phyloP scores from a whole-genome alignment of 2,113 vertebrate species.

The Ardeotis arabs region DNA sequence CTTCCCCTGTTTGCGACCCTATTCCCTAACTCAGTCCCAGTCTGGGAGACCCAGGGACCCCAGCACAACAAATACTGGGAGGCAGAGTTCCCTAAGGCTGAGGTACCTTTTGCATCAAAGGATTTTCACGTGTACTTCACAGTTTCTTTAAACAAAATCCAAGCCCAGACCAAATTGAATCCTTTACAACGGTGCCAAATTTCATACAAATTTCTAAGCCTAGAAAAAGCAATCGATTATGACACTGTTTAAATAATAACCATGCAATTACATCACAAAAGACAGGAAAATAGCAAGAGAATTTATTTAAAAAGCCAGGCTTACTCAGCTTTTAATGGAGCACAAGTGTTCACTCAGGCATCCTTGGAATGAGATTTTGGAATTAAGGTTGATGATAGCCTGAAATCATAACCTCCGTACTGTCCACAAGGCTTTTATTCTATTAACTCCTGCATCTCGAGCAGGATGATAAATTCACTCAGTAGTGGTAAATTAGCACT shows the following conservation, averaged over 20 bases:
- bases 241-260: background rate
- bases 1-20: background rate
- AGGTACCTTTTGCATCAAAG: background rate
- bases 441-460: conserved; percentile 13
- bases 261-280: background rate
- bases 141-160: background rate
- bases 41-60: background rate
- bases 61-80: background rate
- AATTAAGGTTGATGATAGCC: conserved; percentile 50
- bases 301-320: background rate
- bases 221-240: background rate
- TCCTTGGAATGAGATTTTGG: conserved; percentile 43
- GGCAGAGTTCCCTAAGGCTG: background rate
- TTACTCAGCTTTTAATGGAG: conserved; percentile 29
- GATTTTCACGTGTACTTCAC: background rate
- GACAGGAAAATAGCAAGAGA: background rate
- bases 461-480: conserved; percentile 43
- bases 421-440: conserved; percentile 35
- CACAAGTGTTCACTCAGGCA: conserved; percentile 20
- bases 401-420: conserved; percentile 22
- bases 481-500: background rate
- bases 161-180: background rate
- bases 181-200: background rate
- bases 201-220: background rate
- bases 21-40: background rate